Evolutionary conservation across 2,888 invertebrate genomes (phyloP), one percentile per base, ranked within the genome.

Genomic region (Trisateles emortualis): DNA sequence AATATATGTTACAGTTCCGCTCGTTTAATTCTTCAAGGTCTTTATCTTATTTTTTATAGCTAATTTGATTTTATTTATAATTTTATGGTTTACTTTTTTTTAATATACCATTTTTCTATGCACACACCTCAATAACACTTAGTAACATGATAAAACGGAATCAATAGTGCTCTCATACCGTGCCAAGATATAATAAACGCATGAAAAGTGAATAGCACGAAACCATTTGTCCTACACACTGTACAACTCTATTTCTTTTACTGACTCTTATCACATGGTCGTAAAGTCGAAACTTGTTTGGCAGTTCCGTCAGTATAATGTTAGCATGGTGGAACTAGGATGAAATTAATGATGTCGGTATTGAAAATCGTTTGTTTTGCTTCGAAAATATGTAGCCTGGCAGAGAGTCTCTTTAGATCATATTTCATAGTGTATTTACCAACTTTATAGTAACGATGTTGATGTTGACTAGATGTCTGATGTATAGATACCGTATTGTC

Each of bases 121-220:
- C 40, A 72, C 59, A 61, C 72, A 68, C 68, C 83, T 71, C 76
- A 66, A 81, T 44, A 71, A 63, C 77, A 79, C 79, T 84, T 79
- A 83, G 79, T 72, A 81, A 74, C 78, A 77, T 72, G 81, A 87
- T 88, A 87, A 82, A 87, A 76, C 68, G 42, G 76, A 83, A 86
- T 85, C 87, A 87, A 89, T 87, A 84, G 78, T 79, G 72, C 81
- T 84, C 83, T 84, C 78, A 77, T 85, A 83, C 81, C 87, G 86
- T 88, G 88, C 84, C 83, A 86, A 85, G 82, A 77, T 76, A 82
- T 84, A 88, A 89, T 89, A 89, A 90, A 84, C 83, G 84, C 78
- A 87, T 84, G 86, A 88, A 88, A 87, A 86, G 84, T 88, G 86
- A 83, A 84, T 75, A 77, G 74, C 74, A 64, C 72, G 71, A 59